Evolutionary conservation across 2,888 invertebrate species (phyloP).

Genomic region (Actias luna): DNA sequence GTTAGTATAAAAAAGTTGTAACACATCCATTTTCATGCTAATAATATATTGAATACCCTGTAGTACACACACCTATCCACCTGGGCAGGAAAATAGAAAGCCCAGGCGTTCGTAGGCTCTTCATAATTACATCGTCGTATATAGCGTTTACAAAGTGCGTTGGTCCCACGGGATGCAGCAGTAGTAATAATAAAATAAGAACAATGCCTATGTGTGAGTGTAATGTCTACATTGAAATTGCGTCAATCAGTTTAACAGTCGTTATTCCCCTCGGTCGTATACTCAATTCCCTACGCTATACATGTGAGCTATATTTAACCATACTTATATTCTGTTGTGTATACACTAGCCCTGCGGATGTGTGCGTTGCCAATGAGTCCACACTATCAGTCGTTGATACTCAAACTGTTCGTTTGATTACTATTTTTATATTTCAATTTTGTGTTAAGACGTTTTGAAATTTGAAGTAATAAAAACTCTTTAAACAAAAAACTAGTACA

Average conservation of each 20-base stretch:
- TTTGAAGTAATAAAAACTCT: not conserved
- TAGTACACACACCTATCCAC: slow-evolving; percentile 45
- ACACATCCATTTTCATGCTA: not conserved
- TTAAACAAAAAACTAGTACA: not conserved
- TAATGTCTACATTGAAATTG: slow-evolving; percentile 57
- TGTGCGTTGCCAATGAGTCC: slow-evolving; percentile 77
- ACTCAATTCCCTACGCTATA: slow-evolving; percentile 62
- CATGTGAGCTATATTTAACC: slow-evolving; percentile 76
- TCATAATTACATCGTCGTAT: slow-evolving; percentile 63
- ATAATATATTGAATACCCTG: slow-evolving; percentile 33
- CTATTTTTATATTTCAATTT: slow-evolving; percentile 15
- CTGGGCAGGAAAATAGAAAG: slow-evolving; percentile 48
- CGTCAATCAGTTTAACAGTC: slow-evolving; percentile 72
- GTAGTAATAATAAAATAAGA: slow-evolving; percentile 75
- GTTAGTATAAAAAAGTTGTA: not conserved
- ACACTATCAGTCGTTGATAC: slow-evolving; percentile 59
- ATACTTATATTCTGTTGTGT: slow-evolving; percentile 61
- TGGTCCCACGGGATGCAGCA: slow-evolving; percentile 74
- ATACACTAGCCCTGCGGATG: slow-evolving; percentile 60
- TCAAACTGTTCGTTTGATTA: slow-evolving; percentile 49
- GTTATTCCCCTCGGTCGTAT: slow-evolving; percentile 64
- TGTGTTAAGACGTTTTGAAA: not conserved
- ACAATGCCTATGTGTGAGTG: slow-evolving; percentile 59
- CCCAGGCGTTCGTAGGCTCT: slow-evolving; percentile 59
- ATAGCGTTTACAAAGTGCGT: slow-evolving; percentile 59